These are phyloP conservation scores for Tachypleus tridentatus DNA, from an alignment of 1,140 invertebrate genomes.

Conservation along the genomic window DNA sequence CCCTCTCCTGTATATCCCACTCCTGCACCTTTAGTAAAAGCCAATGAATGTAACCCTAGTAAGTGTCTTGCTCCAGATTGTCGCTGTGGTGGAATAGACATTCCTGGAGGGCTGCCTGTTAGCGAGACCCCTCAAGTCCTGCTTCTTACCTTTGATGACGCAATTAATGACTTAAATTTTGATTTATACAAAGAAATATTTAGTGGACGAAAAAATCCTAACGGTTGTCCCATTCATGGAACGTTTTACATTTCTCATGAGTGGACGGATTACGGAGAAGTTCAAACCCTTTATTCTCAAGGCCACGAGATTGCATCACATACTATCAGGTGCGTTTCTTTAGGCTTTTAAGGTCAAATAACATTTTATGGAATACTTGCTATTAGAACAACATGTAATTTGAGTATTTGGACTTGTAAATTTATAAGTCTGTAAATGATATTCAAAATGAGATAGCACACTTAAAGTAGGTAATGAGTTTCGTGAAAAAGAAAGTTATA, in stretches of 20 bases:
- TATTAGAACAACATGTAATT: too few species aligned
- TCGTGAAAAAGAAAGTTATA: too few species aligned
- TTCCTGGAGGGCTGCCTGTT: constrained; percentile 60
- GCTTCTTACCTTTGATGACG: constrained; percentile 84
- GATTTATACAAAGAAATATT: constrained; percentile 77
- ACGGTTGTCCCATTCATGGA: constrained; percentile 76
- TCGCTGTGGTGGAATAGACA: constrained; percentile 76
- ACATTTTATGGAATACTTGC: too few species aligned
- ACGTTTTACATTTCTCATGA: constrained; percentile 97
- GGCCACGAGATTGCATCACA: constrained; percentile 95
- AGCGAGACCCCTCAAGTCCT: constrained; percentile 83
- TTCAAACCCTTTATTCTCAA: constrained; percentile 83
- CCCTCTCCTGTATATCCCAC: constrained; percentile 23
- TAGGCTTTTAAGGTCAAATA: constrained; percentile 26
- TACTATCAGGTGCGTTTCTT: constrained; percentile 90
- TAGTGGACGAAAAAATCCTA: constrained; percentile 78
- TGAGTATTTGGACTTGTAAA: too few species aligned
- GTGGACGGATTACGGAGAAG: constrained; percentile 95
- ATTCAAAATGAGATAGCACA: too few species aligned
- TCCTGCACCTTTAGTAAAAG: constrained; percentile 37
- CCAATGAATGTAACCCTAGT: constrained; percentile 74
- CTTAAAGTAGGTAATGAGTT: too few species aligned
- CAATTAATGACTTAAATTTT: constrained; percentile 87
- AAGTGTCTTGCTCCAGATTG: constrained; percentile 82
- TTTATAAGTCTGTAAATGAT: too few species aligned